A percentile compares a stretch with the other conserved stretches of the same genome.
These are phyloP conservation scores for Acanthosepion esculentum DNA, from an alignment of 2,888 invertebrate genomes.

Conservation along the genomic window DNA sequence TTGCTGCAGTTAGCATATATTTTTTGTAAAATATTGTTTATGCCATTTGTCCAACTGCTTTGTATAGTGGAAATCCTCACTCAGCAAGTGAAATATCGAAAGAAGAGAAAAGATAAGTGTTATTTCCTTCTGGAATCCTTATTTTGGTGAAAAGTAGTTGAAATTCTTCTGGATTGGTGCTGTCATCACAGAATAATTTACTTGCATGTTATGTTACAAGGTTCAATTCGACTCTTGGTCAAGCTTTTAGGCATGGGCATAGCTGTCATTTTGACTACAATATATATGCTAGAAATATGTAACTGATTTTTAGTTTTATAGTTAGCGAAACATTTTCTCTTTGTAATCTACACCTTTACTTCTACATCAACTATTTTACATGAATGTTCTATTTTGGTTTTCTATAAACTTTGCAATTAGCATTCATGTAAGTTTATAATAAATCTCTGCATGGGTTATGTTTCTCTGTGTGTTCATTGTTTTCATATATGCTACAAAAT, in stretches of 20 bases:
- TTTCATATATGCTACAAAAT: background rate
- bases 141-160: no score
- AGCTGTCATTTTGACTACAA: background rate
- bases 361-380: background rate
- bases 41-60: background rate
- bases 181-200: background rate
- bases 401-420: background rate
- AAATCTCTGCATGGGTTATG: background rate
- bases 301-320: background rate
- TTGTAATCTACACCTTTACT: background rate
- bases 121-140: background rate
- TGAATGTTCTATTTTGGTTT: background rate
- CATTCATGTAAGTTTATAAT: background rate
- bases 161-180: no score
- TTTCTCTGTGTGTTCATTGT: background rate
- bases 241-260: background rate
- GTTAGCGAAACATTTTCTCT: background rate
- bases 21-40: background rate
- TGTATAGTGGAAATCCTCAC: background rate
- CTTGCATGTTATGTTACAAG: background rate
- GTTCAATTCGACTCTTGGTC: background rate
- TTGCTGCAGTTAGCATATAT: background rate
- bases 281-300: no score
- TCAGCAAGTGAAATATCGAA: background rate
- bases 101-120: background rate